phyloP scores from a whole-genome alignment of 2,888 invertebrate species.

The Andrena camellia region DNA sequence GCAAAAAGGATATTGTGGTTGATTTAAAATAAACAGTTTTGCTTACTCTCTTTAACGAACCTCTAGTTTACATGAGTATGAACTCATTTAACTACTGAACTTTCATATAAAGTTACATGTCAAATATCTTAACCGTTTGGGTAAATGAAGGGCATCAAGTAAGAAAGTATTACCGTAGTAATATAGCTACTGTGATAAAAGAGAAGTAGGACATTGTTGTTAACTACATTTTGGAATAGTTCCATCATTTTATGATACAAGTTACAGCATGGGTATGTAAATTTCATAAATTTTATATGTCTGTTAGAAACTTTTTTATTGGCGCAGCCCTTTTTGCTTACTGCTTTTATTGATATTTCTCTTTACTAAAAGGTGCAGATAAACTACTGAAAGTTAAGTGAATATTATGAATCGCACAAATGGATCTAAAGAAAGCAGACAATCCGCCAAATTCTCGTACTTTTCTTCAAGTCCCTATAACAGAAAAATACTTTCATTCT shows the following conservation, averaged over 20 bases:
- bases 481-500: constrained; percentile 3
- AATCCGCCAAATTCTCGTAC: background rate
- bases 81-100: too few species aligned
- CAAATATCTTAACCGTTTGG: background rate
- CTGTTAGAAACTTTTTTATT: constrained; percentile 3
- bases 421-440: background rate
- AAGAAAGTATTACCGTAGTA: background rate
- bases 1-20: too few species aligned
- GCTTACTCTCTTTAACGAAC: too few species aligned
- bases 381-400: background rate
- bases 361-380: background rate
- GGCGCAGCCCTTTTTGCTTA: background rate
- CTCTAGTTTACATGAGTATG: too few species aligned
- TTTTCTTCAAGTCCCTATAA: background rate
- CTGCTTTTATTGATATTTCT: background rate
- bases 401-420: background rate
- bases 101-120: too few species aligned
- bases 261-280: background rate
- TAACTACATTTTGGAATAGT: background rate
- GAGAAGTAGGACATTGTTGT: background rate
- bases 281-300: background rate
- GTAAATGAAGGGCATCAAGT: background rate
- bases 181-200: background rate
- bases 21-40: too few species aligned
- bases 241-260: background rate